A percentile compares a stretch with the other conserved stretches of the same genome.
phyloP scores from a whole-genome alignment of 2,888 invertebrate species.

The Ypsolopha scabrella region DNA sequence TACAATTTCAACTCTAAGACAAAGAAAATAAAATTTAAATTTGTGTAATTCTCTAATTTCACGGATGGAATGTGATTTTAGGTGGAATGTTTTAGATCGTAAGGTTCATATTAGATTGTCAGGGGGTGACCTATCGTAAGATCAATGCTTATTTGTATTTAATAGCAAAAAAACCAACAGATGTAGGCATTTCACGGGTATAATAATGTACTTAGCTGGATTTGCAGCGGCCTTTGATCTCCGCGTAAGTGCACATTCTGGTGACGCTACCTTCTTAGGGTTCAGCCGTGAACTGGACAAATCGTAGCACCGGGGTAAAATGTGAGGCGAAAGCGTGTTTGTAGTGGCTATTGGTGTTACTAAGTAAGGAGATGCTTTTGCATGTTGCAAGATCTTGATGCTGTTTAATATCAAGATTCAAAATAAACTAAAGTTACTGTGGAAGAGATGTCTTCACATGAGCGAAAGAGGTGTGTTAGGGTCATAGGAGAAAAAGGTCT shows the following conservation, averaged over 20 bases:
- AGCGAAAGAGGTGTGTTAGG: neutral
- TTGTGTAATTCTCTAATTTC: constrained; percentile 1
- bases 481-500: neutral
- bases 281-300: neutral
- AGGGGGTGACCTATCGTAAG: constrained; percentile 32
- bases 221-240: constrained; percentile 62
- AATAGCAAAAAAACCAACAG: constrained; percentile 67
- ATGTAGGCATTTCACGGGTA: constrained; percentile 67
- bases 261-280: neutral
- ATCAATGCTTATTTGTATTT: constrained; percentile 65
- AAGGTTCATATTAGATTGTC: constrained; percentile 11
- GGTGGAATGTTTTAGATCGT: neutral
- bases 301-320: neutral
- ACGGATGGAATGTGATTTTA: constrained; percentile 1
- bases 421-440: neutral
- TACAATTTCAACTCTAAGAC: constrained; percentile 4
- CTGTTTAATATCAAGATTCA: neutral
- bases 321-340: neutral
- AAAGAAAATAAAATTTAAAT: constrained; percentile 11
- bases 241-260: constrained; percentile 13
- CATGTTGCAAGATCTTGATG: neutral
- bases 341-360: neutral
- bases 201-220: constrained; percentile 65
- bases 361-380: too few relatives aligned
- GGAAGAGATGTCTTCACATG: neutral